These are phyloP conservation scores for Willowsia nigromaculata DNA, from an alignment of 2,888 invertebrate species.

Conservation along the genomic window DNA sequence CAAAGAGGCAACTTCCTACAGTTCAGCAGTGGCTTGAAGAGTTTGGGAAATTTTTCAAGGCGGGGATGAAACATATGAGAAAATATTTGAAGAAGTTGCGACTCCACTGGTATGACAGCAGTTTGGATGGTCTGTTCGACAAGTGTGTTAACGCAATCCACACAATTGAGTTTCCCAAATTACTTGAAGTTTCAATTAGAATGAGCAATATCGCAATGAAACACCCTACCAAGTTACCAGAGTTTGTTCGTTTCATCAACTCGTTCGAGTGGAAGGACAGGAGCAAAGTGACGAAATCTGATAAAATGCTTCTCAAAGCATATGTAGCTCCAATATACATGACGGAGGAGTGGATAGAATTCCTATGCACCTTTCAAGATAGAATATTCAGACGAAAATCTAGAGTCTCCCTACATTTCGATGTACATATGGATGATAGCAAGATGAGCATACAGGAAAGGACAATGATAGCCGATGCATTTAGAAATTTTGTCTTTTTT, in stretches of 20 bases:
- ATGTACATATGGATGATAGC: constrained; percentile 38
- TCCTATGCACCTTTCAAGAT: constrained; percentile 31
- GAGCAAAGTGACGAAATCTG: not conserved
- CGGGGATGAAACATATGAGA: not conserved
- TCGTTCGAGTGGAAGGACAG: constrained; percentile 13
- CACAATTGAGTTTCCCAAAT: constrained; percentile 31
- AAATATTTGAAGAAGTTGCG: constrained; percentile 56
- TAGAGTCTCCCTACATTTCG: not conserved
- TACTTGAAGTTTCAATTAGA: constrained; percentile 36
- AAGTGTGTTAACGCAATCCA: constrained; percentile 52
- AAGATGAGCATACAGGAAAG: not conserved
- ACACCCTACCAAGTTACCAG: constrained; percentile 55
- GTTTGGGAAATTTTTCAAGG: constrained; percentile 44
- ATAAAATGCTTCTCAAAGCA: not conserved
- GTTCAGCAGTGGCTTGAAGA: not conserved
- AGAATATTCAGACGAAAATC: not conserved
- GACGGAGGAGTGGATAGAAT: constrained; percentile 49
- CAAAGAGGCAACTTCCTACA: not conserved
- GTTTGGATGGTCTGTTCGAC: constrained; percentile 51
- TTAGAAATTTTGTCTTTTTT: constrained; percentile 44
- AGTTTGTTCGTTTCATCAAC: constrained; percentile 50
- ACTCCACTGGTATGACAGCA: constrained; percentile 55
- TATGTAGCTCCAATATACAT: constrained; percentile 22
- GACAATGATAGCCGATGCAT: not conserved
- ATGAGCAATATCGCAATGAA: constrained; percentile 59